phyloP scores from a whole-genome alignment of 1,140 invertebrate genomes.

The Pygmarrhopalites habei region DNA sequence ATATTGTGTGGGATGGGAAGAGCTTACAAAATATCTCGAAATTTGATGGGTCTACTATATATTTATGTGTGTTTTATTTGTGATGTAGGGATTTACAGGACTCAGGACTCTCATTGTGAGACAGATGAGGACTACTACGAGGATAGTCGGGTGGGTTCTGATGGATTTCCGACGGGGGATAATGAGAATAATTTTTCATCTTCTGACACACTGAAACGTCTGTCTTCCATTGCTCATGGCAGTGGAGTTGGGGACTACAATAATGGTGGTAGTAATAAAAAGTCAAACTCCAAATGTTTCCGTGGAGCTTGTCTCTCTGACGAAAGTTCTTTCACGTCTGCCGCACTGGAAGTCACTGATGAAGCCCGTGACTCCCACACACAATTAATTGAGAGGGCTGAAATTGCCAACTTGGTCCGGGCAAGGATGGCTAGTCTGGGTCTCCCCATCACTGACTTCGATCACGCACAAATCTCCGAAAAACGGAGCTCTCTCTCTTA shows the following conservation, averaged over 20 bases:
- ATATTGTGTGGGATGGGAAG: no score
- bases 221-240: constrained; percentile 21
- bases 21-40: no score
- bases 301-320: constrained; percentile 34
- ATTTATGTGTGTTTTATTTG: no score
- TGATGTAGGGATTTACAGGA: constrained; percentile 97
- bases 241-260: constrained; percentile 17
- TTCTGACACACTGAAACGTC: constrained; percentile 21
- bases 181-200: constrained; percentile 15
- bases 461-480: constrained; percentile 50
- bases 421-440: constrained; percentile 90
- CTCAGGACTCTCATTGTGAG: constrained; percentile 62
- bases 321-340: constrained; percentile 32
- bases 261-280: neutral
- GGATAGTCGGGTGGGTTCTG: constrained; percentile 10
- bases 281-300: constrained; percentile 19
- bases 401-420: constrained; percentile 87
- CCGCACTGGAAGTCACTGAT: constrained; percentile 27
- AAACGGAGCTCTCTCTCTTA: constrained; percentile 88
- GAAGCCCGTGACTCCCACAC: constrained; percentile 43
- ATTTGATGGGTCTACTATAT: no score
- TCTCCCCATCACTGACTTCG: constrained; percentile 80
- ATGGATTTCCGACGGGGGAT: constrained; percentile 1
- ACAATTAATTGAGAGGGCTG: constrained; percentile 85
- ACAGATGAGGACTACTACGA: constrained; percentile 37